Conservation (phyloP, 2,113 vertebrate species). For the Sylvilagus bachmani region DNA sequence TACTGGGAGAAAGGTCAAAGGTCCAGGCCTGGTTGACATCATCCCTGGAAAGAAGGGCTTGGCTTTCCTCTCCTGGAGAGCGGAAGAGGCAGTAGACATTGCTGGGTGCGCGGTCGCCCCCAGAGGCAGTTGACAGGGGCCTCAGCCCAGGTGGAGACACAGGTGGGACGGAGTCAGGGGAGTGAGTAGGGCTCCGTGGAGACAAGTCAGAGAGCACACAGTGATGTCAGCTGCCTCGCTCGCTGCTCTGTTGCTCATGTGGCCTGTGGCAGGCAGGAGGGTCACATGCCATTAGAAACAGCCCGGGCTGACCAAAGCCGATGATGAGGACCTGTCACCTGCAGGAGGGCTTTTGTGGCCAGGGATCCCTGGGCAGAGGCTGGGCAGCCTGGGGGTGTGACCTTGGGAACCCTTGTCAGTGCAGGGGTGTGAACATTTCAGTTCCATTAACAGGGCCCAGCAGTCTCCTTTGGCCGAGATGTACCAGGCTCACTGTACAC, state of each 20-base stretch:
- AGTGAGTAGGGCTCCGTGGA: neutral
- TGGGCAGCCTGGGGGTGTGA: neutral
- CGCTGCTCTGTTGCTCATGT: slow-evolving; percentile 2
- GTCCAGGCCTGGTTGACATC: neutral
- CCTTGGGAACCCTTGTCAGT: neutral
- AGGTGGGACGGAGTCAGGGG: neutral
- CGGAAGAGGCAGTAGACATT: neutral
- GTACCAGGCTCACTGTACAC: neutral
- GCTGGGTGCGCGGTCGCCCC: neutral
- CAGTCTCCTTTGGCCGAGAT: neutral
- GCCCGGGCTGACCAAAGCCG: slow-evolving; percentile 18
- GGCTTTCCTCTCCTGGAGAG: neutral
- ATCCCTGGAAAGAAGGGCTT: slow-evolving; percentile 27
- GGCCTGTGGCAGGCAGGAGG: neutral
- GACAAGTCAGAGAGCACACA: neutral
- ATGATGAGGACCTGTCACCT: slow-evolving; percentile 42
- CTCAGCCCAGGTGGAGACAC: neutral
- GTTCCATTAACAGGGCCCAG: neutral
- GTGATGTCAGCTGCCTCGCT: neutral
- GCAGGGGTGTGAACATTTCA: neutral
- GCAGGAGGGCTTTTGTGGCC: neutral
- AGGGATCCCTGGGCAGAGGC: neutral
- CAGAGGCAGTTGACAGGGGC: neutral
- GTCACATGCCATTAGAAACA: slow-evolving; percentile 13
- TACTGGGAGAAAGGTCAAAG: slow-evolving; percentile 35